Conservation (phyloP, 2,113 vertebrate species). For the Sylvilagus bachmani region DNA sequence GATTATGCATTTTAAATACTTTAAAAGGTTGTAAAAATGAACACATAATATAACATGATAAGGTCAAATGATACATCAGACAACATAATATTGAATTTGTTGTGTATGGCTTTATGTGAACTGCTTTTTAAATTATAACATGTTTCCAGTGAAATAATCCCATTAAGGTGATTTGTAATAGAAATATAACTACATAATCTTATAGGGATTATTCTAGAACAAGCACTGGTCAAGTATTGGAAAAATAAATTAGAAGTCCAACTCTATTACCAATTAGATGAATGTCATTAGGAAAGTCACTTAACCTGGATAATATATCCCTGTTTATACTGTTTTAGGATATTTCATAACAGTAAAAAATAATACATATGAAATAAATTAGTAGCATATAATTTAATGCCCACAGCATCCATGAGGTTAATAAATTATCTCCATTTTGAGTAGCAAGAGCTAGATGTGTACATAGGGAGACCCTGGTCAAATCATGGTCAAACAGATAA, state of each 20-base stretch:
- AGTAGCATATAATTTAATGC: not conserved
- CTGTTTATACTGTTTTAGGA: not conserved
- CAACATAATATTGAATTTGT: slow-evolving; percentile 16
- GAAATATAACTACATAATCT: not conserved
- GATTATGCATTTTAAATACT: not conserved
- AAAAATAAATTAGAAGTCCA: not conserved
- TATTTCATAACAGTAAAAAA: not conserved
- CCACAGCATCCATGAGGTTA: not conserved
- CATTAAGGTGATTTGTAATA: not conserved
- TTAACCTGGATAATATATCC: not conserved
- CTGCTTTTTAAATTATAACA: not conserved
- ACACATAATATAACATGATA: not conserved
- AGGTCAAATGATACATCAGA: not conserved
- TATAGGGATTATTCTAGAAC: not conserved
- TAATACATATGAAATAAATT: not conserved
- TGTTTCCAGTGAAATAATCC: not conserved
- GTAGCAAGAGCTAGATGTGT: not conserved
- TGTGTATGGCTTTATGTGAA: not conserved
- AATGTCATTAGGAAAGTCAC: not conserved
- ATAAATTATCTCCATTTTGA: not conserved
- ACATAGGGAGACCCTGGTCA: not conserved
- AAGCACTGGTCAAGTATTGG: not conserved
- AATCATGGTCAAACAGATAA: not conserved
- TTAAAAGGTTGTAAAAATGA: slow-evolving; percentile 12
- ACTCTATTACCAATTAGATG: not conserved